Base-by-base conservation (phyloP, 2,113 vertebrate genomes). In the Pseudolaguvia tuberculata region DNA sequence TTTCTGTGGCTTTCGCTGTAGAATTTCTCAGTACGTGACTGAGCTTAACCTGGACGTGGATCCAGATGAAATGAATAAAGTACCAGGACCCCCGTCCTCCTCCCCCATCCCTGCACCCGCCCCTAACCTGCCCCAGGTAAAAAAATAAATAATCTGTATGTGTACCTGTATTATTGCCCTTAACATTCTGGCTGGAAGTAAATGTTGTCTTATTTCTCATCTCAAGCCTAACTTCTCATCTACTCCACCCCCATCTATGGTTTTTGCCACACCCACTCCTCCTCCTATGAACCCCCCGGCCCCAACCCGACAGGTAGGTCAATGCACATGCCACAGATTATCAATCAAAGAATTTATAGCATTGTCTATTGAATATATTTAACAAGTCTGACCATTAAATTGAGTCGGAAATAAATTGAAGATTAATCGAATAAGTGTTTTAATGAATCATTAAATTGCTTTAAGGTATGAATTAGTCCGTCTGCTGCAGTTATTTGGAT, bases 21-120 rank as follows among this genome's bases (percentile, higher is more conserved):
- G 88, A 77, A 81, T 76, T 82, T 85, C 75, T 87, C 77, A 81
- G 84, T 84, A 83, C 85, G 86, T 86, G 82, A 82, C 90, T 90
- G 88, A 92, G 92, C 87, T 92, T 93, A 90, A 92, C 87, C 93
- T 93, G 91, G 91, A 99, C 97, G 96, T 92, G 91, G 92, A 93
- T 92, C 92, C 92, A 92, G 93, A 92, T 96, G 96, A 98, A 96
- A 99, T 98, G 96, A 99, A 97, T 93, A 98, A 98, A 96, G 93
- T 94, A 91, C 94, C 94, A 87, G 94, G 93, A 94, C 88, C 91
- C 91, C 92, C 92, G 75, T 88, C 94, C 79, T 89, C 88, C 91
- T 91, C 93, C 71, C 91, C 92, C 70, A 92, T 88, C 87, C 92
- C 86, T 76, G 92, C 94, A 90, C 93, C 94, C 80, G 96, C 95